Evolutionary conservation across 2,888 invertebrate species (phyloP).

Genomic region (Morpho helenor): DNA sequence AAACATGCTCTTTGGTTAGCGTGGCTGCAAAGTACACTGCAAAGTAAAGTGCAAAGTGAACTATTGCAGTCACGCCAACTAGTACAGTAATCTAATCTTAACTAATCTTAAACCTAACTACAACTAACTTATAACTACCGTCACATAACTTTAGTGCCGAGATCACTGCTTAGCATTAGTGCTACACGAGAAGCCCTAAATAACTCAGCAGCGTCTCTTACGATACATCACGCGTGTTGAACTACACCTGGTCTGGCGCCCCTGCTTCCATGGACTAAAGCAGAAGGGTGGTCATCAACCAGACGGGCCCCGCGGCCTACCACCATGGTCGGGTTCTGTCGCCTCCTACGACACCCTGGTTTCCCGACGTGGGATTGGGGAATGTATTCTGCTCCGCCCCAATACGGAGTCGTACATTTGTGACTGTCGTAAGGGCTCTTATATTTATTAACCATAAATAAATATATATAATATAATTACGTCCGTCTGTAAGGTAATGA

Average conservation of each 20-base stretch:
- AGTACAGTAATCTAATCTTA: not conserved
- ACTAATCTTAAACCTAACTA: not conserved
- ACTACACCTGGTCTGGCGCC: slow-evolving; percentile 5
- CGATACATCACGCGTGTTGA: slow-evolving; percentile 6
- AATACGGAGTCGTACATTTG: slow-evolving; percentile 20
- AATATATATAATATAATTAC: too few species aligned
- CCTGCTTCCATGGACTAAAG: slow-evolving; percentile 10
- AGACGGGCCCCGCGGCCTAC: slow-evolving; percentile 27
- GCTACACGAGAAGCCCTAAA: not conserved
- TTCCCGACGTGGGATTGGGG: slow-evolving; percentile 30
- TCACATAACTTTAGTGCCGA: not conserved
- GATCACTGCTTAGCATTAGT: too few species aligned
- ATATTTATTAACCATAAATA: too few species aligned
- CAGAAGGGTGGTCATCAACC: slow-evolving; percentile 29
- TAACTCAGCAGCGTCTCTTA: not conserved
- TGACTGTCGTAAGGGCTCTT: too few species aligned
- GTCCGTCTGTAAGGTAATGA: too few species aligned
- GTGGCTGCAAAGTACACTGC: slow-evolving; percentile 1
- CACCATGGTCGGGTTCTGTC: slow-evolving; percentile 30
- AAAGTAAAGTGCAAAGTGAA: too few species aligned
- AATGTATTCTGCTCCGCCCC: slow-evolving; percentile 30
- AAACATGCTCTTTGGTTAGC: not conserved
- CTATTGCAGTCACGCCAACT: slow-evolving; percentile 3
- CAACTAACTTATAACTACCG: not conserved
- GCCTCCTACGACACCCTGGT: slow-evolving; percentile 30